Evolutionary conservation across 2,113 vertebrate species (phyloP).

Genomic region (Callithrix jacchus): DNA sequence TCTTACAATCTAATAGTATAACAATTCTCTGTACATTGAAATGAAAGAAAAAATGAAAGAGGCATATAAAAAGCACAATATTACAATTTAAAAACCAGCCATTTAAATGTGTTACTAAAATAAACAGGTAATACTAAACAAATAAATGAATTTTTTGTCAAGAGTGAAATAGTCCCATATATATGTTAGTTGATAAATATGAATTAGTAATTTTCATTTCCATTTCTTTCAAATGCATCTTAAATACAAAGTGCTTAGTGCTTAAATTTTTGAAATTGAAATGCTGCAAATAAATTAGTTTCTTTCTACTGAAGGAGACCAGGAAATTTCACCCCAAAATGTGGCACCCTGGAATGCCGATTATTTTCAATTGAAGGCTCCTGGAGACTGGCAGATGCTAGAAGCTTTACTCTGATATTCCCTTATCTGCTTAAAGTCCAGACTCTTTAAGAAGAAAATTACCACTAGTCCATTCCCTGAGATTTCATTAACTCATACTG

Average conservation of each 20-base stretch:
- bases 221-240: constrained; percentile 22
- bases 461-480: background rate
- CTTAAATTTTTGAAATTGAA: constrained; percentile 37
- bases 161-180: background rate
- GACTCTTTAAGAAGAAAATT: background rate
- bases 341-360: background rate
- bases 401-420: background rate
- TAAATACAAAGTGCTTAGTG: background rate
- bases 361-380: background rate
- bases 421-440: background rate
- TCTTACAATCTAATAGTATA: background rate
- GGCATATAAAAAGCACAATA: background rate
- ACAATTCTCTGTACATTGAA: background rate
- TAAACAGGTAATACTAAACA: constrained; percentile 13
- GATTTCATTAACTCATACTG: background rate
- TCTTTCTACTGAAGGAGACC: background rate
- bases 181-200: background rate
- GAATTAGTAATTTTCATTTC: background rate
- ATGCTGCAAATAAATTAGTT: background rate
- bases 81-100: constrained; percentile 1
- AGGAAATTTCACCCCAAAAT: background rate
- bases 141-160: background rate
- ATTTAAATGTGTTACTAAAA: constrained; percentile 28
- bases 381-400: background rate
- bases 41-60: background rate